A percentile compares a stretch with the other conserved stretches of the same genome.
Conservation (phyloP, 2,113 vertebrate species). For the Nicator chloris region DNA sequence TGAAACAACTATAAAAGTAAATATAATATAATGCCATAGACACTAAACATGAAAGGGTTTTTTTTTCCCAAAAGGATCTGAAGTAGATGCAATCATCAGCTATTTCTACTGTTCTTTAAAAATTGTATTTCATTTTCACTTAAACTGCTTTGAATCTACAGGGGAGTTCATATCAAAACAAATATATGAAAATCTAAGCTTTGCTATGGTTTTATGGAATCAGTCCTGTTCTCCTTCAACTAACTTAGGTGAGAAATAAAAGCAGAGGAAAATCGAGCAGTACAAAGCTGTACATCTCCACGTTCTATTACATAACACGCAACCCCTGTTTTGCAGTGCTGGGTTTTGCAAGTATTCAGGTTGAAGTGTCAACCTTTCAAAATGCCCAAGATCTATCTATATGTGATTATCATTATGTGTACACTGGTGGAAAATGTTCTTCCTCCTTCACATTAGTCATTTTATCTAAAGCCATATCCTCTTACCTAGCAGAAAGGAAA, state of each 20-base stretch:
- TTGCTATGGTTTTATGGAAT: not conserved
- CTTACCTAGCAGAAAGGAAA: not conserved
- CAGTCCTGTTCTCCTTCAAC: not conserved
- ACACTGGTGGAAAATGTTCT: not conserved
- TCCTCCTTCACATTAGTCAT: not conserved
- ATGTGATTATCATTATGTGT: not conserved
- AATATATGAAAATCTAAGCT: not conserved
- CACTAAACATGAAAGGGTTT: not conserved
- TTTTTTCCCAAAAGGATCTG: not conserved
- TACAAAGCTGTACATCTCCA: not conserved
- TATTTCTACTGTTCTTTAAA: not conserved
- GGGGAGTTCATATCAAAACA: not conserved
- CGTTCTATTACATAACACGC: not conserved
- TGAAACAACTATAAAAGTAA: not conserved
- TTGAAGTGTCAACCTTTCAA: not conserved
- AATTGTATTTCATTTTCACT: not conserved
- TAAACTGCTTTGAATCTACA: not conserved
- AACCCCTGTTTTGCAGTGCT: not conserved
- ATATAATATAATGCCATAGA: not conserved
- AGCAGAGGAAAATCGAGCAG: not conserved
- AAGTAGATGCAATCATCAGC: not conserved
- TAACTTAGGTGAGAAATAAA: not conserved
- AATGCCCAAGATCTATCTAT: not conserved
- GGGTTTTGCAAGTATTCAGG: accelerated
- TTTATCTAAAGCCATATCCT: not conserved